Conservation (phyloP, 2,888 invertebrate genomes). For the Habroteleia sp. region DNA sequence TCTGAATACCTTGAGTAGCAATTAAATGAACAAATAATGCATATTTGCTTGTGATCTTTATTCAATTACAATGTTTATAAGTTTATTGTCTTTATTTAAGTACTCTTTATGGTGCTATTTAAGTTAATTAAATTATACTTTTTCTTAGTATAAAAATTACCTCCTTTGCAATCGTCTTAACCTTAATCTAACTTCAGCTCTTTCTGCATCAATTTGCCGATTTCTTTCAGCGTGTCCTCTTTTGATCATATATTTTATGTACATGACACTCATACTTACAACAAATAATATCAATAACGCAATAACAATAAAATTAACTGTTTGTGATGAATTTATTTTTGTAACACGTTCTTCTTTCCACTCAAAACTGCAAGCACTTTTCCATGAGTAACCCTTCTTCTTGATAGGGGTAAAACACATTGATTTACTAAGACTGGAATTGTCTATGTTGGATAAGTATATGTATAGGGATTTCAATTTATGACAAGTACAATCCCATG, state of each 20-base stretch:
- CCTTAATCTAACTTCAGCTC: conserved; percentile 83
- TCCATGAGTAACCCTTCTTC: conserved; percentile 86
- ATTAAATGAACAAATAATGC: no score
- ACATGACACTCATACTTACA: conserved; percentile 82
- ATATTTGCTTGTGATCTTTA: no score
- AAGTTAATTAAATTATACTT: background rate
- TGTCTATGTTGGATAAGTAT: conserved; percentile 83
- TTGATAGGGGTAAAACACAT: conserved; percentile 86
- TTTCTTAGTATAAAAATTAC: no score
- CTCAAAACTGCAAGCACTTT: conserved; percentile 86
- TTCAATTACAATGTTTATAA: no score
- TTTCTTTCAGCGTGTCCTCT: conserved; percentile 82
- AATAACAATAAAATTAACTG: conserved; percentile 74
- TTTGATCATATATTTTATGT: conserved; percentile 83
- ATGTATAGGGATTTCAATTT: conserved; percentile 85
- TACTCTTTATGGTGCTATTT: no score
- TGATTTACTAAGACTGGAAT: conserved; percentile 81
- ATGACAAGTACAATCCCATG: conserved; percentile 88
- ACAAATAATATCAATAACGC: conserved; percentile 80
- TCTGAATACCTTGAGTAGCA: no score
- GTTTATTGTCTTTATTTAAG: no score
- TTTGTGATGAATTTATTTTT: conserved; percentile 63
- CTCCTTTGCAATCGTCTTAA: conserved; percentile 81
- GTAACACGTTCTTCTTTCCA: conserved; percentile 64
- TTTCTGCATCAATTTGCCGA: conserved; percentile 83